phyloP scores from a whole-genome alignment of 2,113 vertebrate genomes.

The Bufo gargarizans region DNA sequence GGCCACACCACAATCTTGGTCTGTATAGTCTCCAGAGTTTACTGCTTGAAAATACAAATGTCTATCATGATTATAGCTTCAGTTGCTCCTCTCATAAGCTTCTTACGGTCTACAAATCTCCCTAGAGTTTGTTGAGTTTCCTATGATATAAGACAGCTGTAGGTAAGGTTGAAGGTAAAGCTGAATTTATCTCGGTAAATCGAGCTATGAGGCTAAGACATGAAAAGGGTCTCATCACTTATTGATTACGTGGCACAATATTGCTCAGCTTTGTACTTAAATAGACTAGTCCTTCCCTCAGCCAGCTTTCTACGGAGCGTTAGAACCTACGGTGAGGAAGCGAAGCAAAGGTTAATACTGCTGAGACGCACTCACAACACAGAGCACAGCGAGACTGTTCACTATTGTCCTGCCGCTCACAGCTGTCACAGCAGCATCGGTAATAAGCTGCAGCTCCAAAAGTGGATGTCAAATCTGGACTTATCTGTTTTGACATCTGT shows the following conservation, averaged over 20 bases:
- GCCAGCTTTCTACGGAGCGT: neutral
- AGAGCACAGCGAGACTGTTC: constrained; percentile 65
- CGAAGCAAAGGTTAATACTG: constrained; percentile 64
- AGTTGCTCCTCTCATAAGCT: neutral
- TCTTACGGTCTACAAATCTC: neutral
- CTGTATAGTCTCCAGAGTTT: neutral
- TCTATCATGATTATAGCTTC: neutral
- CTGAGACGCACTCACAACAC: constrained; percentile 61
- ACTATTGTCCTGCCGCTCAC: constrained; percentile 70
- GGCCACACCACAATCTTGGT: neutral
- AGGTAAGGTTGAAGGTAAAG: neutral
- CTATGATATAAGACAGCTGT: neutral
- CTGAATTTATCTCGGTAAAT: neutral
- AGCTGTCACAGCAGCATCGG: constrained; percentile 72
- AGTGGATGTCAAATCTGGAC: constrained; percentile 76
- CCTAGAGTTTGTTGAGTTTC: neutral
- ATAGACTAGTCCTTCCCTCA: neutral
- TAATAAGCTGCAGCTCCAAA: constrained; percentile 82
- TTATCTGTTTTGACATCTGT: constrained; percentile 86
- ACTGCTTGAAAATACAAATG: constrained; percentile 4
- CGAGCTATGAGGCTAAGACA: neutral
- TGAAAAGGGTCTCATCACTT: neutral
- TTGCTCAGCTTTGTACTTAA: constrained; percentile 4
- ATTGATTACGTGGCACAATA: constrained; percentile 1
- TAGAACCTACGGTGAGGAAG: constrained; percentile 47